Evolutionary conservation across 2,113 vertebrate species (phyloP).

Genomic region (Cisticola juncidis): DNA sequence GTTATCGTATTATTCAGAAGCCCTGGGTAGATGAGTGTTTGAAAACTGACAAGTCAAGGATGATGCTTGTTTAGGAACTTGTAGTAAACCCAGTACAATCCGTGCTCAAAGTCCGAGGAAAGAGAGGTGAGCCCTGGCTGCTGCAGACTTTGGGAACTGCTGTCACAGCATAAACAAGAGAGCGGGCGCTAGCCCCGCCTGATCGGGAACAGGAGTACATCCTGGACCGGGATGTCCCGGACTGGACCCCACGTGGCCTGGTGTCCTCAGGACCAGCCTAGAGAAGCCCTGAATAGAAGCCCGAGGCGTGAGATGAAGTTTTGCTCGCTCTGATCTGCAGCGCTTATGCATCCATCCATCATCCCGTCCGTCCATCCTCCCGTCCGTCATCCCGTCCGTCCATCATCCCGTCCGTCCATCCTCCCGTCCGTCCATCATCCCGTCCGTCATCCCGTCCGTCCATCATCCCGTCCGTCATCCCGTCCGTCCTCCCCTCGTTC

Average conservation of each 20-base stretch:
- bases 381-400: too few species aligned
- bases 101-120: neutral
- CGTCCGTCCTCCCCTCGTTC: neutral
- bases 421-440: too few species aligned
- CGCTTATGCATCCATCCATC: neutral
- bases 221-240: too few species aligned
- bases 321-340: too few species aligned
- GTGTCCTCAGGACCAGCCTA: too few species aligned
- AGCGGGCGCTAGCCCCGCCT: neutral
- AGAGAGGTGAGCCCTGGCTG: neutral
- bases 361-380: too few species aligned
- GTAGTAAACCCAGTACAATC: neutral
- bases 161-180: rapidly evolving
- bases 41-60: neutral
- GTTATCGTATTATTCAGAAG: neutral
- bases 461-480: neutral
- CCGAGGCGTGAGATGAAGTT: rapidly evolving
- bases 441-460: neutral
- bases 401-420: too few species aligned
- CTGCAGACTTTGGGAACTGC: neutral
- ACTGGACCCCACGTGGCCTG: rapidly evolving
- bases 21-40: neutral
- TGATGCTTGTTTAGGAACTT: neutral
- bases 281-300: too few species aligned
- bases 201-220: rapidly evolving